Conservation (phyloP, 1,140 invertebrate species). For the Aporrectodea caliginosa region DNA sequence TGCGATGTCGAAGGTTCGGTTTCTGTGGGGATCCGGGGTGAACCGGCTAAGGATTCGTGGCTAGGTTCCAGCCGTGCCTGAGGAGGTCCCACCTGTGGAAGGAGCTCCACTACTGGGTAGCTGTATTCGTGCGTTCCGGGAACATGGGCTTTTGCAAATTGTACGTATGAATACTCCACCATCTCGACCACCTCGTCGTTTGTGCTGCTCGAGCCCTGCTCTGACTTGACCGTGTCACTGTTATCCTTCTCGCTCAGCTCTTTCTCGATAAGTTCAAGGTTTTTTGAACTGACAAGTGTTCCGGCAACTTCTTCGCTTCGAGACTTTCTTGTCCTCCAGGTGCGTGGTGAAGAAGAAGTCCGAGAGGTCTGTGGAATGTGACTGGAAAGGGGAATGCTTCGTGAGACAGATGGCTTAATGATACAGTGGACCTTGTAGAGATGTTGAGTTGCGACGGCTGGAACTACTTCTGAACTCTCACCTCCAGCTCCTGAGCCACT, state of each 20-base stretch:
- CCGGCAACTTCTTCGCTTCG: neutral
- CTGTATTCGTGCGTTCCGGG: constrained; percentile 72
- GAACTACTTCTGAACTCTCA: neutral
- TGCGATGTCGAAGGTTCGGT: constrained; percentile 51
- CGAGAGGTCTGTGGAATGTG: neutral
- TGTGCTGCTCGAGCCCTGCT: constrained; percentile 42
- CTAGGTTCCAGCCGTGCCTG: neutral
- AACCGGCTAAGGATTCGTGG: neutral
- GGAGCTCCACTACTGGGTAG: constrained; percentile 69
- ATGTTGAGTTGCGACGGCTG: no score
- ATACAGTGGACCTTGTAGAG: neutral
- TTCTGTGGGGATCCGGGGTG: constrained; percentile 44
- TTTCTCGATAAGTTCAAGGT: neutral
- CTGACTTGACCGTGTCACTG: constrained; percentile 42
- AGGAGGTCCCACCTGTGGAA: constrained; percentile 26
- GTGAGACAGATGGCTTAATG: neutral
- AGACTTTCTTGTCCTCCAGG: neutral
- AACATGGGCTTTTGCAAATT: constrained; percentile 62
- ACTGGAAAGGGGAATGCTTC: neutral
- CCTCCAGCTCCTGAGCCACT: neutral
- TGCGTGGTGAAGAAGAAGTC: neutral
- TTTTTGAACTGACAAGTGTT: neutral
- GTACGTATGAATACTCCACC: constrained; percentile 75
- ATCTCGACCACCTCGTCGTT: constrained; percentile 38
- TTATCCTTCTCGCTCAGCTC: constrained; percentile 45